A percentile compares a stretch with the other conserved stretches of the same genome.
Evolutionary conservation across 1,140 invertebrate genomes (phyloP).

Genomic region (Zophobas morio): DNA sequence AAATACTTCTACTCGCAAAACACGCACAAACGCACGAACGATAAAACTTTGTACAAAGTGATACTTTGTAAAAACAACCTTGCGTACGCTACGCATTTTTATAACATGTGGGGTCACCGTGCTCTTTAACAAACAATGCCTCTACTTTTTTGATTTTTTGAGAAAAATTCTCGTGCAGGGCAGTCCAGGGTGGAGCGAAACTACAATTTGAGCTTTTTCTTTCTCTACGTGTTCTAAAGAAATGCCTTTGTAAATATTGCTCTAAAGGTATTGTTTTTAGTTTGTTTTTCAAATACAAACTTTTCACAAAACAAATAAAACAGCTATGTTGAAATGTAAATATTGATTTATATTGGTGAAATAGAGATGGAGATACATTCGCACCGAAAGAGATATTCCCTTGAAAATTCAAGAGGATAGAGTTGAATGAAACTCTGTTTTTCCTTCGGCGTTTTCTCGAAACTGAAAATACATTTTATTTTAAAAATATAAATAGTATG

Average conservation of each 20-base stretch:
- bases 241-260: slow-evolving; percentile 56
- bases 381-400: slow-evolving; percentile 54
- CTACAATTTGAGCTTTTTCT: slow-evolving; percentile 14
- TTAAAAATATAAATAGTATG: slow-evolving; percentile 20
- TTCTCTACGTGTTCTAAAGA: slow-evolving; percentile 26
- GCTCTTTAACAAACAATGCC: too few species aligned
- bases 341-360: slow-evolving; percentile 40
- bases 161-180: neutral
- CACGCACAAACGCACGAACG: too few species aligned
- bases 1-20: too few species aligned
- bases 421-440: slow-evolving; percentile 51
- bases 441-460: slow-evolving; percentile 32
- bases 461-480: slow-evolving; percentile 38
- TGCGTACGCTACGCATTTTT: too few species aligned
- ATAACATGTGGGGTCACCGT: too few species aligned
- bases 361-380: slow-evolving; percentile 45
- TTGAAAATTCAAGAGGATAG: slow-evolving; percentile 63
- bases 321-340: slow-evolving; percentile 44
- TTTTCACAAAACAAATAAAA: slow-evolving; percentile 61
- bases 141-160: too few species aligned
- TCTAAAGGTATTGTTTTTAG: slow-evolving; percentile 59
- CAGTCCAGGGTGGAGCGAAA: neutral
- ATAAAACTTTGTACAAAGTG: too few species aligned
- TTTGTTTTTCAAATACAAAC: slow-evolving; percentile 62
- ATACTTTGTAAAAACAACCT: too few species aligned